These are phyloP conservation scores for Odocoileus hemionus DNA, from an alignment of 2,113 vertebrate species.

Conservation along the genomic window DNA sequence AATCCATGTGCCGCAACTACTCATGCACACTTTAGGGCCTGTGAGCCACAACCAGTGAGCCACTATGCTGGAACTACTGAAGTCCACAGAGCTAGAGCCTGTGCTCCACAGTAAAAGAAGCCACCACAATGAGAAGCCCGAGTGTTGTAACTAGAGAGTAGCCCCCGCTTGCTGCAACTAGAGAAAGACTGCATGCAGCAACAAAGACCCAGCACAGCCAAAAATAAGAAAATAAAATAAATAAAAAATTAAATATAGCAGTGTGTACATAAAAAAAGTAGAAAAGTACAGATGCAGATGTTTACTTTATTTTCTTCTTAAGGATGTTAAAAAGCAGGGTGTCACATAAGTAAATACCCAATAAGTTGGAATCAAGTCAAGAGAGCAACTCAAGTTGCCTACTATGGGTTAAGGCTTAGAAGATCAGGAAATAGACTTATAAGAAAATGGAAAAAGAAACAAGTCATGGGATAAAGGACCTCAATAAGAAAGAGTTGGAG, in stretches of 20 bases:
- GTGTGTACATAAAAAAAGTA: background rate
- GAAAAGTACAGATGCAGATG: background rate
- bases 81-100: background rate
- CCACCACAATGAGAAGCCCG: background rate
- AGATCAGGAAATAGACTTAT: background rate
- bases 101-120: background rate
- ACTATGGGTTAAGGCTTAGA: background rate
- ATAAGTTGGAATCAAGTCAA: background rate
- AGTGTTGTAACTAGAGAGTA: background rate
- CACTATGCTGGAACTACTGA: fast-evolving
- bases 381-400: background rate
- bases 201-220: background rate
- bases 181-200: background rate
- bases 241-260: background rate
- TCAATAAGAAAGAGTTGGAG: background rate
- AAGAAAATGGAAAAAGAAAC: background rate
- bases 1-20: background rate
- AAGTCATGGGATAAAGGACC: background rate
- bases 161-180: background rate
- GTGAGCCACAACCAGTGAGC: background rate
- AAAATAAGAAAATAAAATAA: background rate
- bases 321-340: background rate
- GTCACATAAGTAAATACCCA: background rate
- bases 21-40: background rate
- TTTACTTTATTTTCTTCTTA: background rate